Evolutionary conservation across 2,113 vertebrate genomes (phyloP), one percentile per base, ranked within the genome.

Genomic region (pig (Sus scrofa)): DNA sequence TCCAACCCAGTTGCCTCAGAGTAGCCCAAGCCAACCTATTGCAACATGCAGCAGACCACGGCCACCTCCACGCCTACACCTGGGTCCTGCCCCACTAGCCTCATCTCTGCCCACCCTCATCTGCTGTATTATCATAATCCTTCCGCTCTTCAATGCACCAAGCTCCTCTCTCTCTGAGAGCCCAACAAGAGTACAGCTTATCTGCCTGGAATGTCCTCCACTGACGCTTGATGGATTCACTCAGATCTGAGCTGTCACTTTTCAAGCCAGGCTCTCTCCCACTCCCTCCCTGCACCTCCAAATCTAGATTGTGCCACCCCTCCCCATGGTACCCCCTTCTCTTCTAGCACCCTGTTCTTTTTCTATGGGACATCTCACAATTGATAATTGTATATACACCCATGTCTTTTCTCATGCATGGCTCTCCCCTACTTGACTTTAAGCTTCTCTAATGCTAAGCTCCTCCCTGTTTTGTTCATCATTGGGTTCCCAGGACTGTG

Each of bases 11-110:
- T 37, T 39, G 81, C 18, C 19, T 65, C 62, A 3, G 0, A 13
- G 67, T 10, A 34, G 24, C 56, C 37, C 68, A 20, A 56, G n/a
- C 14, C 56, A 12, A 6, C 19, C 16, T 54, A 58, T 39, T 0
- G 0, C 56, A 39, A 24, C 24, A 34, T 52, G n/a, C 75, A 78
- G 12, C 39, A 20, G 60, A 70, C 27, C 39, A 62, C 44, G 30
- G 5, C 44, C 52, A 5, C n/a, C 39, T 15, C 70, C 7, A 85
- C 30, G 3, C 75, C 39, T 24, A 5, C 0, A 0, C 20, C 44
- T 15, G 70, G 60, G 30, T 65, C 54, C 86, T 67, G 2, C 70
- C 30, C 70, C 10, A 1, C 58, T 24, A n/a, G 54, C 14, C 20
- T 62, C 32, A 22, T n/a, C 32, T 44, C 50, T 4, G 0, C 0